Percentiles rank a stretch among this genome's conserved stretches.
phyloP scores from a whole-genome alignment of 2,113 vertebrate species.

The Oplegnathus fasciatus region DNA sequence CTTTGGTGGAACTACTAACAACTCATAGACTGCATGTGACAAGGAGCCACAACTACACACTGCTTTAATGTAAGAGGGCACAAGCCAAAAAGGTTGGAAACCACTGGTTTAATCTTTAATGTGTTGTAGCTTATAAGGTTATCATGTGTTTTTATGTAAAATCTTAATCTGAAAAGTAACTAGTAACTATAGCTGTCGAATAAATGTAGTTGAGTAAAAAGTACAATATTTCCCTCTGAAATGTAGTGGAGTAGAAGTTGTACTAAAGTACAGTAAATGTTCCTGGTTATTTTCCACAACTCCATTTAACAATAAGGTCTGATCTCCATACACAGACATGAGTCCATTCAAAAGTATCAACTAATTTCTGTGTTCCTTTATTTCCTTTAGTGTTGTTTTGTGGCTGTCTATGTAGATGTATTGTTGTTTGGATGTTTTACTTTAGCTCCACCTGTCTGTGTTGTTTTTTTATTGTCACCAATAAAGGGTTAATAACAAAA shows the following conservation, averaged over 20 bases:
- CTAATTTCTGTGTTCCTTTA: neutral
- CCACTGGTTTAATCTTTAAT: neutral
- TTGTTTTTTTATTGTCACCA: neutral
- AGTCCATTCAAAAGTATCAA: neutral
- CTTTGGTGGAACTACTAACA: neutral
- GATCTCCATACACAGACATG: neutral
- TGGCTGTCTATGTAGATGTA: neutral
- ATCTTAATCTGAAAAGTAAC: neutral
- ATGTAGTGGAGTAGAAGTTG: no score
- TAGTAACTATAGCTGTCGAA: neutral
- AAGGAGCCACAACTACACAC: no score
- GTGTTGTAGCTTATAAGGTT: neutral
- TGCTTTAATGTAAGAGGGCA: no score
- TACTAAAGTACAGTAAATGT: neutral
- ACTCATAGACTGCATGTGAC: no score
- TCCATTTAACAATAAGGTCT: neutral
- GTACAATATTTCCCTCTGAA: no score
- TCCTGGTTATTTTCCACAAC: neutral
- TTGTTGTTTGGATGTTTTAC: neutral
- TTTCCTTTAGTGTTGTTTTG: neutral
- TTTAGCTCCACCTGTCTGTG: neutral
- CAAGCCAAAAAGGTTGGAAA: slow-evolving; percentile 1
- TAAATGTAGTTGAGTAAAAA: neutral
- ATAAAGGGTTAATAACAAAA: neutral
- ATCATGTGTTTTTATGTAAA: neutral